phyloP scores from a whole-genome alignment of 2,113 vertebrate species.

The Phalacrocorax pelagicus region DNA sequence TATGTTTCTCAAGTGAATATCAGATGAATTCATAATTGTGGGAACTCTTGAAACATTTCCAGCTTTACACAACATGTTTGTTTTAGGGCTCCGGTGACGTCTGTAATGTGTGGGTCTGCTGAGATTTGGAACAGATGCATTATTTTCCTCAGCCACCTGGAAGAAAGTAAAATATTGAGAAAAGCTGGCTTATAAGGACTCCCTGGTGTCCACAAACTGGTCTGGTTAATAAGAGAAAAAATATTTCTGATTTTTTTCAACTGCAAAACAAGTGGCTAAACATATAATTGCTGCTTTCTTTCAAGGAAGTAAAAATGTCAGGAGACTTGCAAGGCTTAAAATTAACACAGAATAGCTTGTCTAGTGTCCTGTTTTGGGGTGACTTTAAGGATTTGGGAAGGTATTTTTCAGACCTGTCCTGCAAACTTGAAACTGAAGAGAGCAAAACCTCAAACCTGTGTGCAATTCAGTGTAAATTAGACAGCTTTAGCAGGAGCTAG shows the following conservation, averaged over 20 bases:
- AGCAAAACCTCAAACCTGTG: background rate
- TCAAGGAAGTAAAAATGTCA: conserved; percentile 7
- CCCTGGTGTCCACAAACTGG: conserved; percentile 24
- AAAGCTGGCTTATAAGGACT: conserved; percentile 29
- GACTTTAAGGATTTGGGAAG: background rate
- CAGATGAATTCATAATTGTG: conserved; percentile 35
- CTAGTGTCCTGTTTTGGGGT: background rate
- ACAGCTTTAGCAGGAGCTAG: background rate
- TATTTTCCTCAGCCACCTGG: conserved; percentile 63
- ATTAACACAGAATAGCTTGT: background rate
- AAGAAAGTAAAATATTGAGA: conserved; percentile 52
- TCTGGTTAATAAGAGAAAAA: conserved; percentile 28
- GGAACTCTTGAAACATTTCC: conserved; percentile 50
- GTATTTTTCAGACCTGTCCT: background rate
- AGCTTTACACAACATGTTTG: conserved; percentile 42
- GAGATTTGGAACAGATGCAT: conserved; percentile 58
- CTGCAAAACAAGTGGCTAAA: conserved; percentile 28
- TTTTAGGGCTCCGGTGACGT: background rate
- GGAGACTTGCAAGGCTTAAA: background rate
- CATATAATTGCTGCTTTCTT: conserved; percentile 9
- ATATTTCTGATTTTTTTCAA: background rate
- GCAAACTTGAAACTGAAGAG: background rate
- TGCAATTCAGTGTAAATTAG: background rate
- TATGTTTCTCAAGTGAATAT: background rate
- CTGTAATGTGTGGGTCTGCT: conserved; percentile 30